Evolutionary conservation across 2,113 vertebrate genomes (phyloP).

Genomic region (Terrapene triunguis): DNA sequence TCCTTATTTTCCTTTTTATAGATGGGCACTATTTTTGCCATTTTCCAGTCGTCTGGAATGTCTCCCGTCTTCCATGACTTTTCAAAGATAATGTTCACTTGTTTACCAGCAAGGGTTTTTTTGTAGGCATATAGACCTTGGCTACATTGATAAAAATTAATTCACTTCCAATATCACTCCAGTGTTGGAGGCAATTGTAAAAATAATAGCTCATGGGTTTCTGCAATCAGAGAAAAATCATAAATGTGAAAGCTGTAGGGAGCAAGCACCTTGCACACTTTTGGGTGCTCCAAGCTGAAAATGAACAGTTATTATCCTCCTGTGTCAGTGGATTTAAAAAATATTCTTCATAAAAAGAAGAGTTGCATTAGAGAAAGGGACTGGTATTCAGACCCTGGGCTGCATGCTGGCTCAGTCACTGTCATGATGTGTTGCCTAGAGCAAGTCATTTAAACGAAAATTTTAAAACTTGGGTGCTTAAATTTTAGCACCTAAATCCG

Average conservation of each 20-base stretch:
- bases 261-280: not conserved
- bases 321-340: not conserved
- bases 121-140: not conserved
- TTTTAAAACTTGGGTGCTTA: fast-evolving
- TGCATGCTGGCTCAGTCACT: not conserved
- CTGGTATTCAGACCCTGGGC: not conserved
- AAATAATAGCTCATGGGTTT: not conserved
- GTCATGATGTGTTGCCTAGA: not conserved
- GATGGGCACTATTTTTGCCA: too few species aligned
- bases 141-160: not conserved
- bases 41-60: too few species aligned
- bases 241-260: not conserved
- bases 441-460: not conserved
- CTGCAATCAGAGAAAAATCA: not conserved
- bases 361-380: not conserved
- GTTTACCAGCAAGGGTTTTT: not conserved
- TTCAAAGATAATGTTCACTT: not conserved
- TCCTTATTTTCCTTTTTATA: too few species aligned
- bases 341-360: too few species aligned
- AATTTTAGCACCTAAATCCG: not conserved
- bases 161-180: not conserved
- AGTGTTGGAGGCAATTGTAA: not conserved
- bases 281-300: not conserved
- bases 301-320: not conserved
- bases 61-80: too few species aligned